phyloP scores from a whole-genome alignment of 2,888 invertebrate species.

The Aphodius sticticus region DNA sequence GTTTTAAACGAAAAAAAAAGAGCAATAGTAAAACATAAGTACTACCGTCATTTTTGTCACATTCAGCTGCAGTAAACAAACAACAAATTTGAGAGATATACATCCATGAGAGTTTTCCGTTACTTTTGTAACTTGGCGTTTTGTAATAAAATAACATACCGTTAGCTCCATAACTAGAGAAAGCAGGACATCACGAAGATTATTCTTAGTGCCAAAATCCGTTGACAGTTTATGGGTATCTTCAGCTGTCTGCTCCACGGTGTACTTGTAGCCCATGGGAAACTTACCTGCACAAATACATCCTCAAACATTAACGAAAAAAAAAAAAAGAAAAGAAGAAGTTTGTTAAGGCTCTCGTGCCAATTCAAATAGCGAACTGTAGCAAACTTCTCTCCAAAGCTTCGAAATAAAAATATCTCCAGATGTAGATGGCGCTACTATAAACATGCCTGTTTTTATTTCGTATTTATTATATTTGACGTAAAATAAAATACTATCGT shows the following conservation, averaged over 20 bases:
- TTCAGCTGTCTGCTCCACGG: slow-evolving; percentile 56
- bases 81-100: not conserved
- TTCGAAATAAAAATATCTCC: no score
- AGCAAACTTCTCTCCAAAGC: no score
- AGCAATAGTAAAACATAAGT: no score
- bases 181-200: slow-evolving; percentile 48
- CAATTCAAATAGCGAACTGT: no score
- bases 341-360: no score
- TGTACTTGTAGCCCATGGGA: slow-evolving; percentile 58
- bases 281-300: not conserved
- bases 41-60: no score
- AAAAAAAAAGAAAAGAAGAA: slow-evolving; percentile 41
- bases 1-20: no score
- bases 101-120: no score
- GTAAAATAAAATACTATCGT: no score
- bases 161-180: slow-evolving; percentile 16
- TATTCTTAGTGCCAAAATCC: slow-evolving; percentile 50
- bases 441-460: no score
- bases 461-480: no score
- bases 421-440: no score
- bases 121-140: not conserved
- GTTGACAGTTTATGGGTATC: slow-evolving; percentile 60
- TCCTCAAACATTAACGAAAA: not conserved
- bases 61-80: not conserved
- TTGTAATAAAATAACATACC: slow-evolving; percentile 17